phyloP scores from a whole-genome alignment of 2,888 invertebrate genomes.

The Girardia tigrina region DNA sequence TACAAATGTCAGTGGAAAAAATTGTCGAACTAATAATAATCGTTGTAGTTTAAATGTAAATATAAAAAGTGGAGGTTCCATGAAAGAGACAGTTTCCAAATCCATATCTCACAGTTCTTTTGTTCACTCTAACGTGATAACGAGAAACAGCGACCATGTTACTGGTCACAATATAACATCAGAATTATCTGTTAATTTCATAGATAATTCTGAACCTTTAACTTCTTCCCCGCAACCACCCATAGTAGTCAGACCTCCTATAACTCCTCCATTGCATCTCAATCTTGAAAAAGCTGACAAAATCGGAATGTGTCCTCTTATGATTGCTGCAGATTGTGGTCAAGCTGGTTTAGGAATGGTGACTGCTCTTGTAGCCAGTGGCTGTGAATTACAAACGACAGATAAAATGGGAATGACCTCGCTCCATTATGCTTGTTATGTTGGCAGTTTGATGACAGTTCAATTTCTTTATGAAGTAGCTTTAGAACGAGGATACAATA shows the following conservation, averaged over 20 bases:
- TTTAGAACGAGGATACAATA: slow-evolving; percentile 21
- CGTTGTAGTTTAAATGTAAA: slow-evolving; percentile 13
- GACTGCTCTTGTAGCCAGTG: slow-evolving; percentile 25
- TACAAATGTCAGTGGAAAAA: not conserved
- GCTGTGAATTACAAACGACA: slow-evolving; percentile 24
- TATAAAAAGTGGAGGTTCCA: slow-evolving; percentile 12
- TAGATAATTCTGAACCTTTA: not conserved
- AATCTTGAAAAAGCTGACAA: slow-evolving; percentile 35
- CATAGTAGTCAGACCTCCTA: not conserved
- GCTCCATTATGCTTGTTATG: slow-evolving; percentile 37
- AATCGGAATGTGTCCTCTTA: slow-evolving; percentile 37
- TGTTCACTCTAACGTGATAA: not conserved
- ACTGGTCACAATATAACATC: not conserved
- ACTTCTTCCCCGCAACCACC: slow-evolving; percentile 3
- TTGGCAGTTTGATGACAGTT: slow-evolving; percentile 32
- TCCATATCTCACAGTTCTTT: slow-evolving; percentile 12
- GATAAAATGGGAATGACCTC: slow-evolving; percentile 38
- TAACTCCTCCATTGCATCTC: not conserved
- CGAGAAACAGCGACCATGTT: not conserved
- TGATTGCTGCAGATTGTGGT: slow-evolving; percentile 37
- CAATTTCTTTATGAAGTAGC: slow-evolving; percentile 32
- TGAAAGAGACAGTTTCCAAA: not conserved
- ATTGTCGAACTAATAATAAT: not conserved
- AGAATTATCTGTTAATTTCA: not conserved
- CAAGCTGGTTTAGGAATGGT: slow-evolving; percentile 28